Base-by-base conservation (phyloP, 2,113 vertebrate genomes). In the Athene cunicularia region DNA sequence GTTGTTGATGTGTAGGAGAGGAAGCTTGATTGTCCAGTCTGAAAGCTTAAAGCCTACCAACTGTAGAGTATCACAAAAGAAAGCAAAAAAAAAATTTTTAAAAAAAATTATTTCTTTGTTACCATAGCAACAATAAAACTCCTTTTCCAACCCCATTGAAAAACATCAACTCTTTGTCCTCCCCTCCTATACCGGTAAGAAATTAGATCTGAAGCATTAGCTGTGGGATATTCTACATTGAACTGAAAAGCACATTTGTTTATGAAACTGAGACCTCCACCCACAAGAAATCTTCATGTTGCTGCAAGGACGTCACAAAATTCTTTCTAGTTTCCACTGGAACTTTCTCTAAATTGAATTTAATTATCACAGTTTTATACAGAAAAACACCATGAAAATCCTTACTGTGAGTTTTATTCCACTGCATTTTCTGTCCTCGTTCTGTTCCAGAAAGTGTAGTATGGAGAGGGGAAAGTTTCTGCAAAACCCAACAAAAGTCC, bases 51-150 rank as follows among this genome's bases (percentile, higher is more conserved):
- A 88, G 64, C 55, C 55, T 88, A 41, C 30, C 52, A 96, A 71
- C n/a, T 81, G 24, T 41, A 86, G 21, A 22, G 37, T 86, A 91
- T 53, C 32, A 80, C 28, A 83, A 80, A 86, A 83, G 68, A 89
- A 82, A 90, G 32, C 22, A 27, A 47, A 85, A 81, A 71, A 52
- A 1, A 6, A 7, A 27, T 87, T n/a, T n/a, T n/a, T n/a, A 37
- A 37, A 8, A 37, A 37, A 37, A 37, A n/a, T n/a, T n/a, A n/a
- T 39, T 39, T 39, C 55, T 90, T 93, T 93, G 83, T 97, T 95
- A 60, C 88, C 33, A 88, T 81, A 94, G 95, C 86, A 93, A 95
- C 73, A 33, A 33, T 68, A 72, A 86, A 70, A n/a, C 45, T 66
- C 49, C 88, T 84, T 8, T 11, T 15, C 33, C 43, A 67, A 19